phyloP scores from a whole-genome alignment of 2,113 vertebrate genomes.

The Notothenia rossii region DNA sequence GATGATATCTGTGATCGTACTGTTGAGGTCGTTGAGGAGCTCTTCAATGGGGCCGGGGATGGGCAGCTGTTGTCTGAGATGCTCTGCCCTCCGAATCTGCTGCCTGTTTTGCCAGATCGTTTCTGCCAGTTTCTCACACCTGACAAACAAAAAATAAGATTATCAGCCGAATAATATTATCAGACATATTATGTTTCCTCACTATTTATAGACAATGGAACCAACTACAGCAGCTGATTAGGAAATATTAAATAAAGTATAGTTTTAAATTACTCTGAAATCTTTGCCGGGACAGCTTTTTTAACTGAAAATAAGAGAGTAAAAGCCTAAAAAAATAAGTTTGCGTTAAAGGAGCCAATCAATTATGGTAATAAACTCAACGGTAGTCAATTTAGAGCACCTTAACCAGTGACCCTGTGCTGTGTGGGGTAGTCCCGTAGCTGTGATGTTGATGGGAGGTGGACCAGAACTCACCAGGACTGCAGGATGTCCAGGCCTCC shows the following conservation, averaged over 20 bases:
- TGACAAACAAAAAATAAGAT: conserved; percentile 54
- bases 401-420: conserved; percentile 62
- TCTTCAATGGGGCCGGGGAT: conserved; percentile 95
- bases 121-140: conserved; percentile 98
- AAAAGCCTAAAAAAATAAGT: not conserved
- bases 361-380: conserved; percentile 30
- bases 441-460: conserved; percentile 57
- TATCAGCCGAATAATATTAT: not conserved
- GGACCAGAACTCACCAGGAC: conserved; percentile 85
- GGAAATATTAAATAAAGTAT: not conserved
- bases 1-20: conserved; percentile 97
- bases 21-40: conserved; percentile 93
- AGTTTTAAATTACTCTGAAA: not conserved
- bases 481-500: conserved; percentile 96
- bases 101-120: conserved; percentile 98
- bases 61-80: conserved; percentile 95
- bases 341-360: conserved; percentile 29
- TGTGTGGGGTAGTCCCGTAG: conserved; percentile 14
- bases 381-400: conserved; percentile 33
- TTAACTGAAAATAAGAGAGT: not conserved
- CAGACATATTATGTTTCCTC: not conserved
- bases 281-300: not conserved
- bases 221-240: not conserved
- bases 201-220: not conserved
- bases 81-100: conserved; percentile 95